Evolutionary conservation across 1,140 invertebrate genomes (phyloP), one percentile per base, ranked within the genome.

Genomic region (Aphelinus certus): DNA sequence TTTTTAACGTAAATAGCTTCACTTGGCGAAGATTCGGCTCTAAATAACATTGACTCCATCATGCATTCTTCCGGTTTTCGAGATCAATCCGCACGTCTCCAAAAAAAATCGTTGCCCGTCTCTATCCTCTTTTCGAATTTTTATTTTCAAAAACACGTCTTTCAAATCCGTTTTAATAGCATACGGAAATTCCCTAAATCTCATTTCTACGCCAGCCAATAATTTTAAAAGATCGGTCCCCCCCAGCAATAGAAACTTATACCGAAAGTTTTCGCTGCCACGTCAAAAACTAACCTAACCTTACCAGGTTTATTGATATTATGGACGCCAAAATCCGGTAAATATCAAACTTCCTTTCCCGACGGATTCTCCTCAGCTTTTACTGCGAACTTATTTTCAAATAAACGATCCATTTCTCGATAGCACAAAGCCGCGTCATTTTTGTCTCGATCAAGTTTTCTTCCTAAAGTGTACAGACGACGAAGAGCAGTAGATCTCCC

Each of bases 81-180:
- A 1, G 9, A n/a, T 7, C 79, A 76, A 58, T 45, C 79, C 45
- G 1, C 58, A 62, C 7, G 60, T 71, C 64, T 80, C 70, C 81
- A 82, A 85, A 7, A 87, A 72, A 73, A 83, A 85, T 5, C 81
- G 75, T 73, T 83, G 80, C 0, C 73, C 73, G 6, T 81, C 49
- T 71, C 74, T 73, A 73, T 85, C 83, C 64, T 79, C 77, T 55
- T 80, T 71, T 2, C 77, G 75, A 42, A 85, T 79, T 68, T 80
- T 79, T 45, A 82, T n/a, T 69, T 75, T 80, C 0, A 84, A 61
- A 53, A 87, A 87, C 84, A 87, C 88, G 26, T 87, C 85, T 63
- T 72, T 65, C 0, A 86, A 84, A 49, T 85, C 86, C 7, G 76
- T 82, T 5, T 9, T 78, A 2, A 86, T 62, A 0, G 82, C 82